phyloP scores from a whole-genome alignment of 2,888 invertebrate species.

The Idaea aversata region DNA sequence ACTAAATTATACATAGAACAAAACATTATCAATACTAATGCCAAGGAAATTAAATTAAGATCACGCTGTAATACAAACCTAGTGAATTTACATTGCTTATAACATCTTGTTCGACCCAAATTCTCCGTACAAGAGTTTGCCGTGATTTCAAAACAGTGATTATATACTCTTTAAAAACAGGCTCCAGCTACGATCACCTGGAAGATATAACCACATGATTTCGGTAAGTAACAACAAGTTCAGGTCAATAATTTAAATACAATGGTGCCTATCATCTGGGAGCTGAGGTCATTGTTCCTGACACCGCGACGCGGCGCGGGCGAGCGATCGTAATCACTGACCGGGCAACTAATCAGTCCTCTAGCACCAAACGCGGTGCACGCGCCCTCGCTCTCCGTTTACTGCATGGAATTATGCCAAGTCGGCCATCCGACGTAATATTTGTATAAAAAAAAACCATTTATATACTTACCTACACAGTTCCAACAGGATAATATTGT shows the following conservation, averaged over 20 bases:
- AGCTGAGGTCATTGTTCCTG: conserved; percentile 53
- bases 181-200: neutral
- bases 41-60: neutral
- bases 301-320: neutral
- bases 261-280: conserved; percentile 28
- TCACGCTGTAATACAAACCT: neutral
- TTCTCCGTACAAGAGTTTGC: neutral
- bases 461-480: conserved; percentile 18
- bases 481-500: conserved; percentile 13
- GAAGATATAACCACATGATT: neutral
- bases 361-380: conserved; percentile 37
- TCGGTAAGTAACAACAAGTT: neutral
- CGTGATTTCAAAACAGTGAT: neutral
- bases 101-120: neutral
- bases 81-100: neutral
- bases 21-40: neutral
- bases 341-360: conserved; percentile 56
- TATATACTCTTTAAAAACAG: neutral
- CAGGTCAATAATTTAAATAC: neutral
- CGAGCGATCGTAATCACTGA: conserved; percentile 30
- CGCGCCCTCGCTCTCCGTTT: conserved; percentile 36
- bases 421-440: conserved; percentile 49
- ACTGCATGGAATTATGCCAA: conserved; percentile 69
- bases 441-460: conserved; percentile 15
- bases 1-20: neutral